These are phyloP conservation scores for Acipenser ruthenus DNA, from an alignment of 2,797 vertebrate genomes.

Conservation along the genomic window DNA sequence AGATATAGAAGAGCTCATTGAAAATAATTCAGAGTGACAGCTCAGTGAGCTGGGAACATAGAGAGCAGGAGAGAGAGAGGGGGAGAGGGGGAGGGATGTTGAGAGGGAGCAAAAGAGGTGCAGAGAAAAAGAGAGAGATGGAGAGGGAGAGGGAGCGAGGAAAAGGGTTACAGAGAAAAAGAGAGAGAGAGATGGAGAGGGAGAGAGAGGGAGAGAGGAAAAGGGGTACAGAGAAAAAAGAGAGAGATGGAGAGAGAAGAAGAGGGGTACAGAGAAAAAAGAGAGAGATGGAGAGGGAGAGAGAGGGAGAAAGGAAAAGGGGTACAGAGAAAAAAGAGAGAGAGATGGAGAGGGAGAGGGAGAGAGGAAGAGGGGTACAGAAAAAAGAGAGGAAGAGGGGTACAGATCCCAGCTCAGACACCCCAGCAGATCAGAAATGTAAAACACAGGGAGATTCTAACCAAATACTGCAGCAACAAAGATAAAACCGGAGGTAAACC, in stretches of 20 bases:
- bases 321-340: too few relatives aligned
- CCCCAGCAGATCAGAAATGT: too few relatives aligned
- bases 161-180: constrained; percentile 22
- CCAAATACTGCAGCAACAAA: too few relatives aligned
- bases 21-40: constrained; percentile 94
- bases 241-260: constrained; percentile 31
- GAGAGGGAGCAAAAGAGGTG: constrained; percentile 39
- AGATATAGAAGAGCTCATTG: constrained; percentile 87
- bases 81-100: constrained; percentile 22
- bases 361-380: too few relatives aligned
- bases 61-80: constrained; percentile 24
- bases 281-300: too few relatives aligned
- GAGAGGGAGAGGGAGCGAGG: constrained; percentile 19
- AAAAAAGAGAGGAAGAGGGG: too few relatives aligned
- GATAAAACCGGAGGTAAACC: too few relatives aligned
- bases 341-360: too few relatives aligned
- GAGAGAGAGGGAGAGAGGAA: constrained; percentile 11
- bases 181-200: too few relatives aligned
- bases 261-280: too few relatives aligned
- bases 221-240: neutral
- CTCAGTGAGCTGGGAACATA: constrained; percentile 61
- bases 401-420: neutral
- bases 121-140: constrained; percentile 29
- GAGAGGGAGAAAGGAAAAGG: too few relatives aligned
- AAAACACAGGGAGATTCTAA: too few relatives aligned